These are phyloP conservation scores for Peromyscus melanophrys DNA, from an alignment of 2,797 vertebrate species.

Conservation along the genomic window DNA sequence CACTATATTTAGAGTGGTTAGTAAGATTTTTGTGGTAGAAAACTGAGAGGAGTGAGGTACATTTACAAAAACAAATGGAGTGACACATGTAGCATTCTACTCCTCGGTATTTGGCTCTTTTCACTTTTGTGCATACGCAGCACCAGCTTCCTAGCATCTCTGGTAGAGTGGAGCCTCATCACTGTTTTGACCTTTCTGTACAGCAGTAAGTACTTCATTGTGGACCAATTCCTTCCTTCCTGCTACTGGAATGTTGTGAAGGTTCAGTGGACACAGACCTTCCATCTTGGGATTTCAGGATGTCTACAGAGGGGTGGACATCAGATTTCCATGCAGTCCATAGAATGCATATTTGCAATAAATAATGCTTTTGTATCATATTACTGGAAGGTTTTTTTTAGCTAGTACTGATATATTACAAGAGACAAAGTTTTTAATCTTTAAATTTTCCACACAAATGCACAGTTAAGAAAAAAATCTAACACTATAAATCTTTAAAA, in stretches of 20 bases:
- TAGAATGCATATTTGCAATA: background rate
- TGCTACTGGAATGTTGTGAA: background rate
- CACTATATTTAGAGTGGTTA: background rate
- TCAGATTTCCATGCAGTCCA: background rate
- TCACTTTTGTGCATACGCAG: background rate
- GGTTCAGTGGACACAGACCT: background rate
- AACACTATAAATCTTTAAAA: background rate
- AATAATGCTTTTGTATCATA: background rate
- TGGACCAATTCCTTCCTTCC: background rate
- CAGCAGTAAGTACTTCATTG: background rate
- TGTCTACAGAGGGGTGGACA: background rate
- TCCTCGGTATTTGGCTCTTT: background rate
- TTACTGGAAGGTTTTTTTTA: background rate
- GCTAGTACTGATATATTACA: background rate
- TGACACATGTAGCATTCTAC: background rate
- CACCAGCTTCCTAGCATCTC: background rate
- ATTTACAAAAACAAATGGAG: background rate
- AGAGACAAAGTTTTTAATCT: background rate
- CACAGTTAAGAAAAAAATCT: background rate
- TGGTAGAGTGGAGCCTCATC: background rate
- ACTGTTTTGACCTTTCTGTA: background rate
- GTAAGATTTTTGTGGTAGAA: background rate
- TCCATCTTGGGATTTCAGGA: background rate
- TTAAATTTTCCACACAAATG: background rate
- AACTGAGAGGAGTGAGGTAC: background rate